Evolutionary conservation across 2,113 vertebrate species (phyloP).

Genomic region (Carassius carassius): DNA sequence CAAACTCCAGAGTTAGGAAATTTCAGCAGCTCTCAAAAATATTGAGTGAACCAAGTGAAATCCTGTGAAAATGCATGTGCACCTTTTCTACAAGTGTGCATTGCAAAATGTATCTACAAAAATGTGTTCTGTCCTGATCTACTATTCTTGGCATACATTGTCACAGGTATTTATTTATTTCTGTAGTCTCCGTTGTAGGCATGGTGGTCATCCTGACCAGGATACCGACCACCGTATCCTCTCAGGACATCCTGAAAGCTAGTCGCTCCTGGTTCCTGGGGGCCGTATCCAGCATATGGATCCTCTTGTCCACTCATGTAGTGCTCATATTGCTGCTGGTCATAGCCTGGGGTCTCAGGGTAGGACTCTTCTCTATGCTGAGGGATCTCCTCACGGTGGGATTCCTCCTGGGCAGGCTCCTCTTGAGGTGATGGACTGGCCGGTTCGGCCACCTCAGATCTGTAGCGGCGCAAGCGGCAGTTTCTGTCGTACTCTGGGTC

Average conservation of each 20-base stretch:
- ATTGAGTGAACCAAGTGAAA: not conserved
- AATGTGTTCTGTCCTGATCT: constrained; percentile 22
- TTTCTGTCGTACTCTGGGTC: constrained; percentile 76
- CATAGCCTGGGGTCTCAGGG: constrained; percentile 58
- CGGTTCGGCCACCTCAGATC: constrained; percentile 48
- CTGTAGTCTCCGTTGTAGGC: constrained; percentile 74
- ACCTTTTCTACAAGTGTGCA: constrained; percentile 33
- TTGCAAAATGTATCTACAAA: constrained; percentile 17
- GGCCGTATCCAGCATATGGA: constrained; percentile 66
- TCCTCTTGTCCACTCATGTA: constrained; percentile 79
- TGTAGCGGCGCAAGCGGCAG: constrained; percentile 74
- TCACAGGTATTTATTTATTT: constrained; percentile 65
- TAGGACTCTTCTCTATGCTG: constrained; percentile 59
- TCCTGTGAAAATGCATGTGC: constrained; percentile 18
- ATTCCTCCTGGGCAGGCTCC: constrained; percentile 48
- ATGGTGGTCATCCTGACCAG: constrained; percentile 71
- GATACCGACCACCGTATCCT: constrained; percentile 69
- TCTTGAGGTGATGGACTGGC: not conserved
- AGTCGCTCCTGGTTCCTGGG: constrained; percentile 62
- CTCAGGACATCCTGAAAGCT: constrained; percentile 76
- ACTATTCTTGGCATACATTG: not conserved
- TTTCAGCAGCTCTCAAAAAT: constrained; percentile 23
- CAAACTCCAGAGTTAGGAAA: constrained; percentile 2
- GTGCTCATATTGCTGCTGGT: constrained; percentile 70
- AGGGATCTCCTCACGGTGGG: constrained; percentile 41